Evolutionary conservation across 1,140 invertebrate species (phyloP), one percentile per base, ranked within the genome.

Genomic region (Drosophila ananassae): DNA sequence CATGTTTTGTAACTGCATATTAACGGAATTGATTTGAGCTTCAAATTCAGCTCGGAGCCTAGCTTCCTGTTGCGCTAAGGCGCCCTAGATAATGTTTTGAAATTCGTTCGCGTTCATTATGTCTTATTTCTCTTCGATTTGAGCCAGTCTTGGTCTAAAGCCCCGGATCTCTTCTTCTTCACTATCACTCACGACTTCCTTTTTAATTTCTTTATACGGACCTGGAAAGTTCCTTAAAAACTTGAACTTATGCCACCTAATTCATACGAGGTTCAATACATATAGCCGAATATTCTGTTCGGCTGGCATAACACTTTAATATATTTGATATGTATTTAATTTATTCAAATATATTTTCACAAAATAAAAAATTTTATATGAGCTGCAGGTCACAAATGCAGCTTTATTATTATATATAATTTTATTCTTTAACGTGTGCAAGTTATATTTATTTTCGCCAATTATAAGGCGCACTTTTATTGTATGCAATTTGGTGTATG

Each of bases 291-390:
- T 50, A 51, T 51, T 51, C 48, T 0, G 28, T 51, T 10, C 48
- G 48, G 48, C 48, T 51, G 48, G 48, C 48, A 51, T 51, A 51
- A 21, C 5, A 32, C 24, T 51, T 51, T 51, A 32, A 51, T 51
- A 30, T 51, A 51, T 51, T 32, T 30, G 32, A 51, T 51, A 51
- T 51, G 32, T 51, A 51, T 51, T 46, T 10, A 41, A 41, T 46
- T 46, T 44, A 44, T 44, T 44, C 2, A 44, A 21, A 13, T 0
- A n/a, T 44, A 44, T 44, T 13, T 44, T 44, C 41, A 46, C 17
- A 46, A 46, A 46, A 21, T 46, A 46, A 46, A 46, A 46, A 46
- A 46, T 22, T 3, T 17, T 46, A 22, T 46, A 46, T 46, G 41
- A 22, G 41, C 17, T 46, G 41, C 41, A 46, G 17, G 41, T 46